These are phyloP conservation scores for Panagrolaimus sp. DNA, from an alignment of 1,140 invertebrate genomes.

Conservation along the genomic window DNA sequence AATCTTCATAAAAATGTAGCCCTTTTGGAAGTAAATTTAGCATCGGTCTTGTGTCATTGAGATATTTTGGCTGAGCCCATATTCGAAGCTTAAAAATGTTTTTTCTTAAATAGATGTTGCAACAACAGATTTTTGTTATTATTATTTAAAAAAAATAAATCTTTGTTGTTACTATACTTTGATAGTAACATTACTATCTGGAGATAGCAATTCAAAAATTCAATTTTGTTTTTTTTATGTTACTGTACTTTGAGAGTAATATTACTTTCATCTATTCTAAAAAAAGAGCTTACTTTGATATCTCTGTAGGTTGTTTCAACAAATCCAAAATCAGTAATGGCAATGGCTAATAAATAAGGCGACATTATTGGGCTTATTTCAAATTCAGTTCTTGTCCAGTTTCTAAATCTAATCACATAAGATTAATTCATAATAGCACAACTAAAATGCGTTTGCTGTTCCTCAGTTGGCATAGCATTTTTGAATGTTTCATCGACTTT, in stretches of 20 bases:
- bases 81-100: constrained; percentile 64
- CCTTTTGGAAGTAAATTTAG: constrained; percentile 71
- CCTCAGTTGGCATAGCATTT: too few relatives aligned
- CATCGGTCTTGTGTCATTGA: constrained; percentile 74
- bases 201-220: too few relatives aligned
- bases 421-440: too few relatives aligned
- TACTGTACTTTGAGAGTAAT: too few relatives aligned
- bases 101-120: background rate
- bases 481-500: too few relatives aligned
- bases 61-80: constrained; percentile 71
- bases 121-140: too few relatives aligned
- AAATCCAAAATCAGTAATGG: constrained; percentile 58
- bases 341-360: constrained; percentile 60
- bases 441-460: too few relatives aligned
- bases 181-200: too few relatives aligned
- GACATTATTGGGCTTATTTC: constrained; percentile 58
- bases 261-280: too few relatives aligned
- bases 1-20: constrained; percentile 76
- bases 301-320: constrained; percentile 25
- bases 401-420: constrained; percentile 24
- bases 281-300: constrained; percentile 19
- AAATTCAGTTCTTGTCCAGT: constrained; percentile 25
- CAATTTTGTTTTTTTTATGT: too few relatives aligned
- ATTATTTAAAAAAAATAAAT: too few relatives aligned
- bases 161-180: too few relatives aligned